phyloP scores from a whole-genome alignment of 2,113 vertebrate species.

The Anthoscopus minutus region DNA sequence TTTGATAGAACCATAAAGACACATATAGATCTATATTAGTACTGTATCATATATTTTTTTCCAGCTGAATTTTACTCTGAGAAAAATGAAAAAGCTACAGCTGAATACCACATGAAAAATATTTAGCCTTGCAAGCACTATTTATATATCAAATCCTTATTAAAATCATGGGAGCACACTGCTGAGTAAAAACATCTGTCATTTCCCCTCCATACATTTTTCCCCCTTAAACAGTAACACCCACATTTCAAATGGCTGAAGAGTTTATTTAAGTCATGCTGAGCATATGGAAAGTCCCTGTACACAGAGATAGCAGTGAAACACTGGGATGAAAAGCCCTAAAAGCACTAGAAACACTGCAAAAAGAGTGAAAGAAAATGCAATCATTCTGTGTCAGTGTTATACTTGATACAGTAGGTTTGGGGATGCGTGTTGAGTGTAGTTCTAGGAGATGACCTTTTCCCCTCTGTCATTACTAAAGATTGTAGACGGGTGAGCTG shows the following conservation, averaged over 20 bases:
- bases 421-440: not conserved
- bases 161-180: constrained; percentile 40
- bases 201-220: constrained; percentile 24
- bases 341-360: not conserved
- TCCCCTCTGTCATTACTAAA: not conserved
- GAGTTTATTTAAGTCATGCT: constrained; percentile 54
- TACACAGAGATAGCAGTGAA: not conserved
- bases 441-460: not conserved
- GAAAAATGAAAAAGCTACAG: not conserved
- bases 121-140: constrained; percentile 39
- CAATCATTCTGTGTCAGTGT: not conserved
- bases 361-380: not conserved
- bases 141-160: constrained; percentile 52
- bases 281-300: constrained; percentile 55
- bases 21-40: not conserved
- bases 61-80: not conserved
- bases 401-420: not conserved
- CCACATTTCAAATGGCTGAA: constrained; percentile 47
- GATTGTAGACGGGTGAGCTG: not conserved
- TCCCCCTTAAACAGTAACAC: constrained; percentile 29
- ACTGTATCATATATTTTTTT: not conserved
- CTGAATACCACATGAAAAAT: constrained; percentile 44
- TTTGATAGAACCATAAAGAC: not conserved
- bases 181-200: constrained; percentile 61
- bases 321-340: not conserved